Conservation (phyloP, 2,797 vertebrate species). For the Tinamus major region DNA sequence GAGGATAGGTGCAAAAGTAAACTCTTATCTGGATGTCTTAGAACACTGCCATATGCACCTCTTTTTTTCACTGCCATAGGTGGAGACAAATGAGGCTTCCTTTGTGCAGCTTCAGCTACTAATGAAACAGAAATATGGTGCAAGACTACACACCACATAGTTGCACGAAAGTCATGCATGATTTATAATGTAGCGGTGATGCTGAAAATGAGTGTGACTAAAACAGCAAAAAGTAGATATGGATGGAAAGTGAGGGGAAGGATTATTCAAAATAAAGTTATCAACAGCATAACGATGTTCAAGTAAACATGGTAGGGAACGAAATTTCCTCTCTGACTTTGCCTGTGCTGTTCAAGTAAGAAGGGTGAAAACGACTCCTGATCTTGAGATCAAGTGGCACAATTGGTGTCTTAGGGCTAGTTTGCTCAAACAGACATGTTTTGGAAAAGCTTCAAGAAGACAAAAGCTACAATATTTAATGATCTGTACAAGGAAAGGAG, state of each 20-base stretch:
- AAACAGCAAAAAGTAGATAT: background rate
- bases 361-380: background rate
- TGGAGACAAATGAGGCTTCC: background rate
- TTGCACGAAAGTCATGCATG: background rate
- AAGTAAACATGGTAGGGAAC: background rate
- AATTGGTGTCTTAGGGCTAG: background rate
- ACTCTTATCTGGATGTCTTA: background rate
- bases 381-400: accelerated
- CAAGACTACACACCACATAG: background rate
- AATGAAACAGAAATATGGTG: background rate
- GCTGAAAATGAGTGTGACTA: background rate
- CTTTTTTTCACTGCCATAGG: background rate
- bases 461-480: background rate
- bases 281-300: background rate
- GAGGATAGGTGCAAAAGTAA: background rate
- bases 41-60: background rate
- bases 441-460: background rate
- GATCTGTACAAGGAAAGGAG: background rate
- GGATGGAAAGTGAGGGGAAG: accelerated
- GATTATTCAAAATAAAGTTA: background rate
- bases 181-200: background rate
- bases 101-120: background rate
- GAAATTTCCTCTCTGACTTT: background rate
- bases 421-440: background rate
- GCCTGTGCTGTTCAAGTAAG: background rate